Evolutionary conservation across 2,888 invertebrate species (phyloP).

Genomic region (Meiosimyza decipiens): DNA sequence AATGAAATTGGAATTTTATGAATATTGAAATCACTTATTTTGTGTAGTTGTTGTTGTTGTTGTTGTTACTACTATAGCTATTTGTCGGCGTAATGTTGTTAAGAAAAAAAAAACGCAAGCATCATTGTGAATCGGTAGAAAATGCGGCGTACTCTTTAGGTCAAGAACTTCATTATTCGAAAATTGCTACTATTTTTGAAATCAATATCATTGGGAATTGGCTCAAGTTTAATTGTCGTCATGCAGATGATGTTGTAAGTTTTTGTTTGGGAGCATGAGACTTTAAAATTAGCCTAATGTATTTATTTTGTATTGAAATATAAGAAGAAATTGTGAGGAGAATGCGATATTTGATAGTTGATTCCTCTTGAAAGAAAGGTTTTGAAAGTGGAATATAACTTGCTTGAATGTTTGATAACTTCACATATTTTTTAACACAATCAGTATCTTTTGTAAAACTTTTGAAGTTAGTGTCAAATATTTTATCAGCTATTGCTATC

Average conservation of each 20-base stretch:
- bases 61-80: constrained; percentile 40
- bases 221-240: constrained; percentile 13
- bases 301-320: not conserved
- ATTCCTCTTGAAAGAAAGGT: too few species aligned
- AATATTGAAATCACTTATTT: constrained; percentile 40
- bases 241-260: not conserved
- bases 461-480: too few species aligned
- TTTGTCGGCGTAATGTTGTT: constrained; percentile 52
- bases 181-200: constrained; percentile 26
- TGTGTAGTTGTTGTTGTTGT: constrained; percentile 22
- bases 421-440: too few species aligned
- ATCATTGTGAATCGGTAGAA: constrained; percentile 42
- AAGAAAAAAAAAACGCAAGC: constrained; percentile 42
- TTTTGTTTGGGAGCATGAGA: not conserved
- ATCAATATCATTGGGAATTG: constrained; percentile 24
- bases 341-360: too few species aligned
- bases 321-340: not conserved
- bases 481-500: too few species aligned
- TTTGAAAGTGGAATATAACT: too few species aligned
- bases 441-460: too few species aligned
- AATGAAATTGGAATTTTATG: constrained; percentile 42
- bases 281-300: not conserved
- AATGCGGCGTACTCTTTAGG: constrained; percentile 37
- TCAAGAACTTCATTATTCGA: constrained; percentile 34
- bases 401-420: too few species aligned